These are phyloP conservation scores for Latrodectus geometricus DNA, from an alignment of 1,140 invertebrate genomes.

Conservation along the genomic window DNA sequence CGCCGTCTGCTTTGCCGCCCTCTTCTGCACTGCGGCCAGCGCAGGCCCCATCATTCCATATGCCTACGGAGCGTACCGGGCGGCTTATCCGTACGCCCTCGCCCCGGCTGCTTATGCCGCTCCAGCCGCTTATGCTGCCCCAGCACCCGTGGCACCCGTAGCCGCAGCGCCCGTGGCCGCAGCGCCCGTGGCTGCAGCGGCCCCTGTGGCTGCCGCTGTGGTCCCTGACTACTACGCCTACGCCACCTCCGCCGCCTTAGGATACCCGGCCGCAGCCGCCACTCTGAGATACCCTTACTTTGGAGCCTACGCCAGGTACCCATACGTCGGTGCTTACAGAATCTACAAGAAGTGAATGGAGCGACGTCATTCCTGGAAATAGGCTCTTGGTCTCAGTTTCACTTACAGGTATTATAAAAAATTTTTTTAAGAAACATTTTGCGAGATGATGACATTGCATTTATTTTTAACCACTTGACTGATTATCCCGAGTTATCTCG, in stretches of 20 bases:
- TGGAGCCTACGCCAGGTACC: constrained; percentile 19
- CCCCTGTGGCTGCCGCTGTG: neutral
- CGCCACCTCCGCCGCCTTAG: neutral
- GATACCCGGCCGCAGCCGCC: neutral
- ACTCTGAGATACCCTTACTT: constrained; percentile 20
- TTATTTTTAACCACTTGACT: no score
- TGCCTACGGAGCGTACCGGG: neutral
- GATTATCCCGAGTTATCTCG: no score
- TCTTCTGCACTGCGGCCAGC: neutral
- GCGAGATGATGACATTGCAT: no score
- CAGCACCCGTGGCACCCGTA: neutral
- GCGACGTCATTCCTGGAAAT: neutral
- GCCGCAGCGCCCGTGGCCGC: constrained; percentile 3
- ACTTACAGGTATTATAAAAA: constrained; percentile 8
- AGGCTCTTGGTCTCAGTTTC: neutral
- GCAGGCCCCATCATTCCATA: neutral
- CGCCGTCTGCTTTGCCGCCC: neutral
- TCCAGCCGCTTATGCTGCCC: no score
- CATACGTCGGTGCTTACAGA: neutral
- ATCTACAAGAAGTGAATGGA: constrained; percentile 25
- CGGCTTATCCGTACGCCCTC: neutral
- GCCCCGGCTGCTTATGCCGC: no score
- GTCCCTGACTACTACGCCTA: constrained; percentile 10
- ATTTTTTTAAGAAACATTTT: neutral
- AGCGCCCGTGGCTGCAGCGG: neutral